Conservation (phyloP, 2,113 vertebrate genomes). For the Pao palembangensis region DNA sequence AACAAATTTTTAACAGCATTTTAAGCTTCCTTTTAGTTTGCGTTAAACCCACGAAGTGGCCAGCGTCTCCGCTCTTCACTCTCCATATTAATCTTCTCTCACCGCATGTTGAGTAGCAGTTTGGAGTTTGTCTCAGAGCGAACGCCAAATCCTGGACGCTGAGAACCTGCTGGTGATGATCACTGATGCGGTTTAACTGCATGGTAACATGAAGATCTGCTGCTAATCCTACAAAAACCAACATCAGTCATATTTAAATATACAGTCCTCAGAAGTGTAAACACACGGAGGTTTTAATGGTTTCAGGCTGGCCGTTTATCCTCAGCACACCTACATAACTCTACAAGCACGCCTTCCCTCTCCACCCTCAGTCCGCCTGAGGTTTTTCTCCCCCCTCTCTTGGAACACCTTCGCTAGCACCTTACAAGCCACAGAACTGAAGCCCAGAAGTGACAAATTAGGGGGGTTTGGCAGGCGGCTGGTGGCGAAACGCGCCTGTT, state of each 20-base stretch:
- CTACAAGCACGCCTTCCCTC: constrained; percentile 56
- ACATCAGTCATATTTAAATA: constrained; percentile 38
- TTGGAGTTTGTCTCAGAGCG: constrained; percentile 45
- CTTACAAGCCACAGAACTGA: constrained; percentile 67
- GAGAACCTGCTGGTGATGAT: constrained; percentile 42
- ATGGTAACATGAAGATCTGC: constrained; percentile 29
- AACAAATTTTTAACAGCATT: no score
- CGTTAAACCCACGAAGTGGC: not conserved
- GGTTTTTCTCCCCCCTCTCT: constrained; percentile 43
- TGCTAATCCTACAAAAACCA: constrained; percentile 24
- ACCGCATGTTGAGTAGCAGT: constrained; percentile 37
- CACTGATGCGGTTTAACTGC: constrained; percentile 10
- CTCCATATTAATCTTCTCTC: not conserved
- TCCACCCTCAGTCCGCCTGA: constrained; percentile 54
- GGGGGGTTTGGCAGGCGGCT: constrained; percentile 63
- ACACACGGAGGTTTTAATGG: constrained; percentile 38
- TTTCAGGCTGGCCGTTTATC: constrained; percentile 47
- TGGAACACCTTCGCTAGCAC: constrained; percentile 64
- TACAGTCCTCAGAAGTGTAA: constrained; percentile 32
- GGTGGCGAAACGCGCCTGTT: constrained; percentile 64
- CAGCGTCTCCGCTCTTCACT: not conserved
- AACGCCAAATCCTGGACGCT: constrained; percentile 46
- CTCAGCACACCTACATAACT: constrained; percentile 58
- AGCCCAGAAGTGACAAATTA: constrained; percentile 70
- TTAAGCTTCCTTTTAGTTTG: no score